A percentile compares a stretch with the other conserved stretches of the same genome.
Conservation (phyloP, 2,888 invertebrate species). For the Crossocerus cetratus region DNA sequence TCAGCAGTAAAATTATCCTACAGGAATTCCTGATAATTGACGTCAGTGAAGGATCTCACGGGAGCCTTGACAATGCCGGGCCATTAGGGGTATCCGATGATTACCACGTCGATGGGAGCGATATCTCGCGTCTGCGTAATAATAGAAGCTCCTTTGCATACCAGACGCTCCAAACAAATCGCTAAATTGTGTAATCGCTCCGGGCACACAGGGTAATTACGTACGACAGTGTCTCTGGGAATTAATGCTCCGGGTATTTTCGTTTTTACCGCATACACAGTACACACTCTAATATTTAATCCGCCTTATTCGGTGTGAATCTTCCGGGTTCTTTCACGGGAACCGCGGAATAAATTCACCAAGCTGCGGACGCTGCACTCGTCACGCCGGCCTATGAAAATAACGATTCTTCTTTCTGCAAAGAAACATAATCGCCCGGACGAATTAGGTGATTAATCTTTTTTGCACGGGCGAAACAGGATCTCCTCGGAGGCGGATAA, state of each 20-base stretch:
- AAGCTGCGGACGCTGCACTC: background rate
- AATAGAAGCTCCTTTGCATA: conserved; percentile 6
- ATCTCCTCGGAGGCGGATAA: background rate
- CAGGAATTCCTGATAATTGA: conserved; percentile 47
- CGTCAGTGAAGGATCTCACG: conserved; percentile 41
- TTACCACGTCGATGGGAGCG: background rate
- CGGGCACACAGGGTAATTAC: no score
- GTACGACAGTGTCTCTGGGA: no score
- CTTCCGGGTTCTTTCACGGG: no score
- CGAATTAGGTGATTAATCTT: no score
- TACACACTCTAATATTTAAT: no score
- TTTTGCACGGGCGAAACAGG: no score
- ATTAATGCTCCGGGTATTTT: no score
- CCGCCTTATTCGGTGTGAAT: no score
- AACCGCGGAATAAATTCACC: no score
- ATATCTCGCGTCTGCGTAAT: conserved; percentile 2
- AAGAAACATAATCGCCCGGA: background rate
- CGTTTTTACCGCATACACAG: no score
- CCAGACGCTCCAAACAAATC: background rate
- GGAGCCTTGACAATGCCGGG: conserved; percentile 52
- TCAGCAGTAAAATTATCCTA: conserved; percentile 46
- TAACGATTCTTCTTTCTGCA: background rate
- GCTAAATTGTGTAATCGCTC: background rate
- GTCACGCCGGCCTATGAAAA: background rate
- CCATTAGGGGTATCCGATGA: conserved; percentile 11